Evolutionary conservation across 2,888 invertebrate genomes (phyloP).

Genomic region (Drosophila mimica): DNA sequence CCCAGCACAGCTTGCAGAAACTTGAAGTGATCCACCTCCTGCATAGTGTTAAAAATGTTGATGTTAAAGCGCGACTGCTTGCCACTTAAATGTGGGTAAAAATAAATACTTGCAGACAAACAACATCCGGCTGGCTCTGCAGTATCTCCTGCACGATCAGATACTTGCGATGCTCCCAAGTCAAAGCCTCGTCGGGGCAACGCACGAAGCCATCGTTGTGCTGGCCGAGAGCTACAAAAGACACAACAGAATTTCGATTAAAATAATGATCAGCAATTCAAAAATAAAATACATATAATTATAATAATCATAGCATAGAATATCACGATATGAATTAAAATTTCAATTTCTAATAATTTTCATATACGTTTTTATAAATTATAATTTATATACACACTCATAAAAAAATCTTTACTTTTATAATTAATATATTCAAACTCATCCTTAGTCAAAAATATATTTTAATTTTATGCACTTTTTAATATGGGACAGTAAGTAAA

Average conservation of each 20-base stretch:
- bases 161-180: slow-evolving; percentile 89
- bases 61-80: slow-evolving; percentile 61
- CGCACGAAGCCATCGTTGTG: slow-evolving; percentile 90
- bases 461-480: background rate
- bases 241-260: background rate
- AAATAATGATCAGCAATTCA: background rate
- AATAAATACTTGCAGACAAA: slow-evolving; percentile 88
- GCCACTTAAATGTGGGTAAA: background rate
- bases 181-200: slow-evolving; percentile 89
- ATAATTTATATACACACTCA: background rate
- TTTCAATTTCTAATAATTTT: background rate
- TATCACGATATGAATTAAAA: background rate
- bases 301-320: background rate
- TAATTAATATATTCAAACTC: background rate
- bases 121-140: slow-evolving; percentile 88
- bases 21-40: slow-evolving; percentile 92
- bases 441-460: background rate
- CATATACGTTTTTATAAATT: background rate
- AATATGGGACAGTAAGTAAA: background rate
- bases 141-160: slow-evolving; percentile 90
- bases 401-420: background rate
- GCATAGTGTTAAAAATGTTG: background rate
- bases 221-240: slow-evolving; percentile 87
- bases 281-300: background rate
- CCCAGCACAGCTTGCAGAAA: slow-evolving; percentile 88